Evolutionary conservation across 30 jellyfish, hydroid and myxozoan genomes (phyloP).

Genomic region (Rhopilema esculentum): DNA sequence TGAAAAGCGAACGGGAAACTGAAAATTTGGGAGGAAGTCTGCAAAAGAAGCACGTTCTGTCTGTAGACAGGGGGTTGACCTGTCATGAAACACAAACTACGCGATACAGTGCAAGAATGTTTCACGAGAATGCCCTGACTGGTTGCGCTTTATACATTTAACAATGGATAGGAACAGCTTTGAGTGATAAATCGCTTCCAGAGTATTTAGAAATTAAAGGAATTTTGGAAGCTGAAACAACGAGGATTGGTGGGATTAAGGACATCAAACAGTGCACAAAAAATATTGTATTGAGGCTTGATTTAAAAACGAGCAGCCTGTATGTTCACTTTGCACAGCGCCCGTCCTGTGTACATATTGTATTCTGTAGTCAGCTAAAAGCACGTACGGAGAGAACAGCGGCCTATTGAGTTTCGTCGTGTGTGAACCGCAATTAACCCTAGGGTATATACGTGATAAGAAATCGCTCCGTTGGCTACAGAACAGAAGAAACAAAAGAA

Average conservation of each 20-base stretch:
- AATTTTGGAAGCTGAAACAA: background rate
- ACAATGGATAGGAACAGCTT: background rate
- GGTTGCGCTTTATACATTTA: background rate
- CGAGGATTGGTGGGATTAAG: background rate
- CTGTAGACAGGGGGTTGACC: background rate
- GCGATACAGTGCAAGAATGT: background rate
- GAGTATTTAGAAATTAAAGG: background rate
- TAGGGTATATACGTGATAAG: background rate
- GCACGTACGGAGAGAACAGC: background rate
- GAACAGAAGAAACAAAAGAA: background rate
- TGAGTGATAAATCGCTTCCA: background rate
- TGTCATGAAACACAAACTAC: background rate
- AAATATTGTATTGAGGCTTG: background rate
- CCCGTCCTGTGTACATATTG: background rate
- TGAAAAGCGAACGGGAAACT: background rate
- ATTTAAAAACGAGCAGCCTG: background rate
- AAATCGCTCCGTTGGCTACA: background rate
- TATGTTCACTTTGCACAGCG: background rate
- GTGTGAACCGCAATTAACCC: slow-evolving; percentile 15
- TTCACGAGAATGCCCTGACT: background rate
- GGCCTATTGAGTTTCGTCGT: background rate
- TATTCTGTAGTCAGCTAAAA: background rate
- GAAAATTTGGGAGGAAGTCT: background rate
- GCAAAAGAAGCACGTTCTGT: background rate
- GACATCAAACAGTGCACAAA: background rate